Evolutionary conservation across 2,113 vertebrate genomes (phyloP).

Genomic region (Odontophorus gujanensis): DNA sequence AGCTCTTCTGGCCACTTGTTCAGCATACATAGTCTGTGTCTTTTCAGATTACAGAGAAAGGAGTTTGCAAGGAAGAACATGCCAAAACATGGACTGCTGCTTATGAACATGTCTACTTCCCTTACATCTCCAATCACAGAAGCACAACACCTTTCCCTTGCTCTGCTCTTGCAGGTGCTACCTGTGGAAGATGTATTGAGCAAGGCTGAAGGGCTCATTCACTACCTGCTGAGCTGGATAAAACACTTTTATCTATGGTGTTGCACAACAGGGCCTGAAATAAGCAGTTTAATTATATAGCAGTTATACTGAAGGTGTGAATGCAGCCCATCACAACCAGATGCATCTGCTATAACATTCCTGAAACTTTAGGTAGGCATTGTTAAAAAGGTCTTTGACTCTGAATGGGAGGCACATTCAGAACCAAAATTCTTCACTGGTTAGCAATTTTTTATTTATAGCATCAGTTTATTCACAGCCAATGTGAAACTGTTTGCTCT

Average conservation of each 20-base stretch:
- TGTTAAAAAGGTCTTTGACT: not conserved
- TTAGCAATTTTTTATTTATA: not conserved
- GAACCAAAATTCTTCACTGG: not conserved
- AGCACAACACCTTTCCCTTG: not conserved
- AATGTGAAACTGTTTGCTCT: not conserved
- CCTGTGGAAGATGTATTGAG: not conserved
- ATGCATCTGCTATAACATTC: not conserved
- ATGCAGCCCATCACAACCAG: not conserved
- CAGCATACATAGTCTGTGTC: not conserved
- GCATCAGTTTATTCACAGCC: not conserved
- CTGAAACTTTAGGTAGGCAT: not conserved
- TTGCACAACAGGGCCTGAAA: not conserved
- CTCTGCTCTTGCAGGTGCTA: not conserved
- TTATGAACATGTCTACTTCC: not conserved
- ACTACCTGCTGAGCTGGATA: not conserved
- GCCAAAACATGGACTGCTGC: not conserved
- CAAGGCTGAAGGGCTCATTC: not conserved
- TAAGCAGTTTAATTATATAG: not conserved
- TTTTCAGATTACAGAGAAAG: not conserved
- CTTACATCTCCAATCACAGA: not conserved
- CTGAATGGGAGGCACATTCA: not conserved
- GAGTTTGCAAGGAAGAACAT: not conserved
- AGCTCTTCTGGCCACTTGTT: not conserved
- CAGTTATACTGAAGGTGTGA: not conserved
- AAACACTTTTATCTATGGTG: not conserved